Percentiles rank a stretch among this genome's conserved stretches.
Conservation (phyloP, 2,797 vertebrate genomes). For the Phrynocephalus guinanensis region DNA sequence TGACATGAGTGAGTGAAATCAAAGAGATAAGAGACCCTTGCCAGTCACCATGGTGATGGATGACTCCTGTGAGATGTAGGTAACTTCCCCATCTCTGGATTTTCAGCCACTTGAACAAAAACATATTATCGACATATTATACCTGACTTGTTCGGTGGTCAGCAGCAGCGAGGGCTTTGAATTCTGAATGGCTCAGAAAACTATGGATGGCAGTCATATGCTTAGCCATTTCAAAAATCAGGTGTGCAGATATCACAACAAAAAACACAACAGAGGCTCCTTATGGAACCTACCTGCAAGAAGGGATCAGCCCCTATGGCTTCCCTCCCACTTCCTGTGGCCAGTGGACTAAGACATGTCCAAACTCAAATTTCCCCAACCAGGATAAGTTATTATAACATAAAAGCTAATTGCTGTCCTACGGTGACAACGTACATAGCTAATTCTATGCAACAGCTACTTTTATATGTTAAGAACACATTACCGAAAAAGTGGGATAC, state of each 20-base stretch:
- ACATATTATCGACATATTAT: neutral
- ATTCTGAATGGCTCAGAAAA: neutral
- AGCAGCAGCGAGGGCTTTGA: neutral
- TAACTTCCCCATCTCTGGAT: neutral
- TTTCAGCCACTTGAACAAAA: neutral
- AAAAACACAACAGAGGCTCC: neutral
- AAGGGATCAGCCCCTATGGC: neutral
- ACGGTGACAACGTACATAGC: too few species aligned
- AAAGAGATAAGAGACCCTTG: too few species aligned
- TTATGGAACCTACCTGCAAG: neutral
- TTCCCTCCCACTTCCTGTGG: too few species aligned
- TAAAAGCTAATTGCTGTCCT: too few species aligned
- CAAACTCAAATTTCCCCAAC: neutral
- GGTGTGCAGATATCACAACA: neutral
- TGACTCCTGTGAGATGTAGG: too few species aligned
- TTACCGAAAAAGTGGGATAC: too few species aligned
- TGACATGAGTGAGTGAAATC: too few species aligned
- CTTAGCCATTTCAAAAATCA: neutral
- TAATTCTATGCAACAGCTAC: neutral
- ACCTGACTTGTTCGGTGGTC: neutral
- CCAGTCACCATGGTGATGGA: too few species aligned
- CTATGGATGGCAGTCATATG: neutral
- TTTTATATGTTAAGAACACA: neutral
- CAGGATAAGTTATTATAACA: neutral
- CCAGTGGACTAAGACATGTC: neutral